Evolutionary conservation across 2,113 vertebrate species (phyloP).

Genomic region (Steatornis caripensis): DNA sequence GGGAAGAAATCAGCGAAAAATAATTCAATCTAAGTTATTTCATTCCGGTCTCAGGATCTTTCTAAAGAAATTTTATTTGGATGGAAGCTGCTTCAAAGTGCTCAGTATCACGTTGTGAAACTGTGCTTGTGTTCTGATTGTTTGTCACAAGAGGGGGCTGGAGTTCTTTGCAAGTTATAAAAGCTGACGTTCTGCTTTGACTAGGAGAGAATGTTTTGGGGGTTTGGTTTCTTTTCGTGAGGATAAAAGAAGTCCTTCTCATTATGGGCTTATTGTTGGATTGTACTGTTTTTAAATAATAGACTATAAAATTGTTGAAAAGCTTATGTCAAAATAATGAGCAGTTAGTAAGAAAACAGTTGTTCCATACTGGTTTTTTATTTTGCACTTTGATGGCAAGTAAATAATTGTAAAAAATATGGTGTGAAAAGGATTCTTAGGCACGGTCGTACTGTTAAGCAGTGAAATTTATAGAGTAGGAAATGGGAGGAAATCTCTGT

Average conservation of each 20-base stretch:
- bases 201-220: background rate
- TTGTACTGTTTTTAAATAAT: background rate
- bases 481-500: background rate
- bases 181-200: background rate
- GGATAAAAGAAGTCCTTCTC: background rate
- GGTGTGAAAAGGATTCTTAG: background rate
- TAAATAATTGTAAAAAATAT: background rate
- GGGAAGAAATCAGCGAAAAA: background rate
- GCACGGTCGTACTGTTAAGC: background rate
- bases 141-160: constrained; percentile 70
- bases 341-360: background rate
- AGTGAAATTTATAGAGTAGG: background rate
- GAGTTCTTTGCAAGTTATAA: constrained; percentile 7
- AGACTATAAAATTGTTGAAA: background rate
- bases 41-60: background rate
- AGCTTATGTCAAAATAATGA: background rate
- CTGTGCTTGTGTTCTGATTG: background rate
- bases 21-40: background rate
- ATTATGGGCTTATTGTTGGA: background rate
- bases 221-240: background rate
- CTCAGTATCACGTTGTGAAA: background rate
- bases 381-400: background rate
- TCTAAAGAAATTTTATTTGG: background rate
- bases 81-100: background rate
- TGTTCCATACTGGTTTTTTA: background rate